Base-by-base conservation (phyloP, 2,888 invertebrate genomes). In the Cyrtodaria siliqua region DNA sequence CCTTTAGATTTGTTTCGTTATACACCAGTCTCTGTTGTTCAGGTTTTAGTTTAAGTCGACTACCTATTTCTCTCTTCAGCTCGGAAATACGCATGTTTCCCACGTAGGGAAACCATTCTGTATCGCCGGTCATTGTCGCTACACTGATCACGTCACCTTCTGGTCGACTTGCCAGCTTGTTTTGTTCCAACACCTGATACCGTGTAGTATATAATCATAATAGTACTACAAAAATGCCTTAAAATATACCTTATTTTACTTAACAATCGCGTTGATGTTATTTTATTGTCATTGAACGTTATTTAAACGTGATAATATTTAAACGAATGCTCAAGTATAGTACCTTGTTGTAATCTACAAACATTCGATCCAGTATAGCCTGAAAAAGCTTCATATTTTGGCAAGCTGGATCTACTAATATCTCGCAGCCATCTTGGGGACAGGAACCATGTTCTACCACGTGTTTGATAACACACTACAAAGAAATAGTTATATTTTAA, bases 1-100 rank as follows among this genome's bases (percentile, higher is more conserved):
- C 84, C 70, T 62, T 61, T 23, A 85, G 29, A 55, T 79, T 81
- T n/a, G 42, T 71, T 24, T 70, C 78, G 42, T 85, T 74, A 56
- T 74, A 79, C 18, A 82, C 53, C 12, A 85, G 57, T 29, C 74
- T 79, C 62, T 83, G 83, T 47, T 83, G 79, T n/a, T 56, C 55
- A 6, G 42, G 53, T 14, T 79, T 69, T 47, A 79, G 70, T 9
- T 71, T 62, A 2, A 83, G 47, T 29, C 74, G 57, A 0, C 8
- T 27, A 1, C 75, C 29, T 16, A 83, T 78, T n/a, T 57, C 53
- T 38, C 40, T 38, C 29, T 29, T 47, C 49, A 62, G 23, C n/a
- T 20, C 23, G 24, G 26, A 18, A n/a, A 64, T 44, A 8, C 16
- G 33, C 62, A 62, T 62, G 23, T 49, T 38, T n/a, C 23, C 24